Evolutionary conservation across 2,888 invertebrate species (phyloP), one percentile per base, ranked within the genome.

Genomic region (Isoperla grammatica): DNA sequence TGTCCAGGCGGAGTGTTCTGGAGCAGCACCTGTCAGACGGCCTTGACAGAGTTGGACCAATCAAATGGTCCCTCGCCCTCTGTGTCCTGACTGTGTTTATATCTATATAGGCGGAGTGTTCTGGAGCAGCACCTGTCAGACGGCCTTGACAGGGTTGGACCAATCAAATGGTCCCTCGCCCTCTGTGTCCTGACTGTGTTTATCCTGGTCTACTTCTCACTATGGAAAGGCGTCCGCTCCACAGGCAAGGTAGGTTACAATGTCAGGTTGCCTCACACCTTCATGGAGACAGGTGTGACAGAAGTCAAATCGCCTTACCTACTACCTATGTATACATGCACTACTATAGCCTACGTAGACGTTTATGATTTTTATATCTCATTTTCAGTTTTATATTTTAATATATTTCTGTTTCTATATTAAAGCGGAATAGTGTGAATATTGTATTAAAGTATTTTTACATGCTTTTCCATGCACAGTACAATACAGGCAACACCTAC

Each of bases 171-270:
- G 69, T 86, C 92, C 8, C 80, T 96, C 65, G 94, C 94, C 0
- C 78, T 93, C 42, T 95, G 95, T 74, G 87, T 95, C 39, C 86
- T 93, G 67, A 86, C 90, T 2, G 95, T 96, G 60, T 96, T 95
- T 75, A 78, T 95, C 37, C 81, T 95, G 65, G 96, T 96, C 66
- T 96, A 96, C 76, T 96, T 96, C 79, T 93, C 95, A 0, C 77
- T 97, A 8, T 96, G 96, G 96, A 96, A 96, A 76, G 96, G 96
- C 5, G 90, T 92, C 4, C 81, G 87, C 64, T 91, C 90, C 72
- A 88, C 95, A 48, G 96, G 96, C 67, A 96, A 96, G 85, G 95
- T 90, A 74, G 29, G 29, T 6, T 29, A 8, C 29, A 29, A 29
- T n/a, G n/a, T n/a, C n/a, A n/a, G n/a, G n/a, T n/a, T n/a, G n/a